Evolutionary conservation across 2,888 invertebrate species (phyloP), one percentile per base, ranked within the genome.

Genomic region (Zygothrica quintamaculata): DNA sequence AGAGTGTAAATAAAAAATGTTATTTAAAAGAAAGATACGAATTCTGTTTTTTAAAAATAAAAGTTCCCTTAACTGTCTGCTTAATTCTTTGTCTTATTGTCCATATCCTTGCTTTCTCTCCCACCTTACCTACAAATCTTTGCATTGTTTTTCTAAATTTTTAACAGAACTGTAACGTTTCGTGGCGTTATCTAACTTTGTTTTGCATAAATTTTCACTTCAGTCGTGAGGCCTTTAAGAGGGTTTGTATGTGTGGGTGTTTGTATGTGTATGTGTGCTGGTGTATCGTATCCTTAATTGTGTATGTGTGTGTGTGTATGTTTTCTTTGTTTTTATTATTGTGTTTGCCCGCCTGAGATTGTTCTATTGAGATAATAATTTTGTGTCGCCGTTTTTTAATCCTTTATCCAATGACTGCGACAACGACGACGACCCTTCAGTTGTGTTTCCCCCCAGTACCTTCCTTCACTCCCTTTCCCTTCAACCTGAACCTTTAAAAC

Each of bases 171-270:
- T 57, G 33, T 25, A 25, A 43, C 42, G 34, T 56, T 50, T 31
- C 26, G 15, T 43, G 37, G 42, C 43, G 47, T 72, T 65, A 48
- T 61, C 65, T 75, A 77, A 84, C 81, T 68, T 50, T 70, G 65
- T 70, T 84, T 81, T 84, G 84, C 84, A 84, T 86, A 84, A 77
- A 86, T 86, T 84, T 81, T 79, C 81, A 80, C 74, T 85, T 76
- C 67, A 15, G 47, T 55, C 40, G 47, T 15, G 22, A 46, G 53
- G 43, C 39, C 42, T 57, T 71, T 58, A 56, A 39, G 60, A 29
- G 26, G 50, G 65, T 37, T 58, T 55, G 11, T 22, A 26, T 51
- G 11, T 56, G 40, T 57, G 52, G 40, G 16, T 58, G 26, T 62
- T 43, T 44, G 42, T 59, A 59, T 58, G 57, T 59, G 34, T 51